Evolutionary conservation across 1,140 invertebrate species (phyloP).

Genomic region (Acromyrmex charruanus): DNA sequence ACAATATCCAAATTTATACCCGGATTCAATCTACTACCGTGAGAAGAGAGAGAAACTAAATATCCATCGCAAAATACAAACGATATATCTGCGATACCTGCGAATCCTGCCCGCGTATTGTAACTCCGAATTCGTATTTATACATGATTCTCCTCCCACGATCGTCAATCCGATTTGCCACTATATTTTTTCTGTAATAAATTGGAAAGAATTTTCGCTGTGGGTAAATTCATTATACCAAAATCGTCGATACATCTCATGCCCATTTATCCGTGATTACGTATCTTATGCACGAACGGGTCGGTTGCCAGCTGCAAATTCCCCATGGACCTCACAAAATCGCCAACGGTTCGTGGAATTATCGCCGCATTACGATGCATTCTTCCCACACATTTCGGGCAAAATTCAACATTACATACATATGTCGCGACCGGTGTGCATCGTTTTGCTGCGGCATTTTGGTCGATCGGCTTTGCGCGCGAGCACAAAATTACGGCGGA

Average conservation of each 20-base stretch:
- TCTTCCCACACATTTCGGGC: constrained; percentile 69
- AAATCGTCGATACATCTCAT: constrained; percentile 45
- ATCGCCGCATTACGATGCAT: constrained; percentile 67
- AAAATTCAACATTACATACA: constrained; percentile 66
- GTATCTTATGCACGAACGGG: constrained; percentile 53
- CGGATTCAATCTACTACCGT: not conserved
- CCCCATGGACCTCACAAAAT: constrained; percentile 66
- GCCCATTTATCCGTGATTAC: constrained; percentile 35
- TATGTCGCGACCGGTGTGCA: constrained; percentile 65
- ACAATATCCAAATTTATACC: constrained; percentile 3
- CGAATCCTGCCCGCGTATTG: not conserved
- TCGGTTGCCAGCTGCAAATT: constrained; percentile 51
- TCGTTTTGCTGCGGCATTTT: constrained; percentile 65
- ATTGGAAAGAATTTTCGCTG: not conserved
- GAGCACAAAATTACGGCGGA: constrained; percentile 69
- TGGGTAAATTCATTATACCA: constrained; percentile 18
- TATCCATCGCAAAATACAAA: constrained; percentile 20
- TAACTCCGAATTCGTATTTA: not conserved
- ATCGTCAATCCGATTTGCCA: not conserved
- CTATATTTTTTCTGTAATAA: not conserved
- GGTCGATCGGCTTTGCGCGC: constrained; percentile 60
- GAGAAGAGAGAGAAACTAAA: constrained; percentile 19
- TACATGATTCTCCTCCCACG: not conserved
- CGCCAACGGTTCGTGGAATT: constrained; percentile 68
- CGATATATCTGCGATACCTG: not conserved